Base-by-base conservation (phyloP, 2,888 invertebrate genomes). In the Latheticus oryzae region DNA sequence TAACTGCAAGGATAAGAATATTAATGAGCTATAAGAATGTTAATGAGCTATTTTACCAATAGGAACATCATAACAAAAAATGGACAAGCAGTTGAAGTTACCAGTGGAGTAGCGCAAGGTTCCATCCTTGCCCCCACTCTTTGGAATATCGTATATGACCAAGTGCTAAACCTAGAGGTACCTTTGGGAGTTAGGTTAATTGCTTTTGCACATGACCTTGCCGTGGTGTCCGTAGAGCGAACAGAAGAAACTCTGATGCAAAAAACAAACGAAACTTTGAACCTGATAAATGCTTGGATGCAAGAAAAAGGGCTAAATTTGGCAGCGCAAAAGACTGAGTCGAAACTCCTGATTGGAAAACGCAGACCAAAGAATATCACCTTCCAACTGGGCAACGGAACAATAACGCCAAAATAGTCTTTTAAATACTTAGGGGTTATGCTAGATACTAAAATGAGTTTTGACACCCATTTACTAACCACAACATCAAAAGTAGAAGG, bases 61-160 rank as follows among this genome's bases (percentile, higher is more conserved):
- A 21, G 23, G 11, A 23, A 5, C 12, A 5, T 21, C 2, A 12
- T 33, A 3, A n/a, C n/a, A 3, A 19, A 5, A 5, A 5, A 19
- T 19, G 35, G n/a, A 4, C 3, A 13, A 33, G 12, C 2, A 13
- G 12, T 33, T 5, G 15, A 33, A n/a, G 12, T 33, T 5, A 33
- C 11, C 12, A 11, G 12, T 3, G 38, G 38, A 5, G 38, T 38
- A 7, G 17, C 38, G n/a, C 38, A 40, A 11, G 40, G 40, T 5
- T 40, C 40, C 2, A 24, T 40, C 3, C 24, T 24, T 5, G 23
- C 7, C 5, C 38, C 38, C 8, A 16, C 8, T 3, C n/a, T 15
- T 8, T 40, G 24, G 40, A 40, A 40, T 17, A 21, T 40, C 21
- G 2, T 40, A 15, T 40, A 40, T 17, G 24, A 40, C 24, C 13